Evolutionary conservation across 1,140 invertebrate species (phyloP).

Genomic region (Rhopalosiphum maidis): DNA sequence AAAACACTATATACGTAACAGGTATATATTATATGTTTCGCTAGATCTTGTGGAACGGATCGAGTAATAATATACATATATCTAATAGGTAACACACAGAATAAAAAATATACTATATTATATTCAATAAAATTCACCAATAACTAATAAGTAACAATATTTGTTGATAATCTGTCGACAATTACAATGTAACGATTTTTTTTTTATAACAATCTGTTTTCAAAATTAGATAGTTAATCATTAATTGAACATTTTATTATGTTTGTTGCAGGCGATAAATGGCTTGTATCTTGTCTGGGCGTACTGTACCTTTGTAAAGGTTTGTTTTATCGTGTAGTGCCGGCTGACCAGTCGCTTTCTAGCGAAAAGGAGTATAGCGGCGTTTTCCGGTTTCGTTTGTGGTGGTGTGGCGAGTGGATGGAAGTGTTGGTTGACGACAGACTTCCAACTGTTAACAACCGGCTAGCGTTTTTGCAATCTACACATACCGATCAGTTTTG

Average conservation of each 20-base stretch:
- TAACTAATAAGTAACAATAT: neutral
- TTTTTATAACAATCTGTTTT: neutral
- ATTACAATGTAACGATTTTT: neutral
- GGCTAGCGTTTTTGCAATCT: slow-evolving; percentile 91
- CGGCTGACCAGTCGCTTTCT: slow-evolving; percentile 86
- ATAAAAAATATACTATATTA: neutral
- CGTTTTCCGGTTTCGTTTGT: slow-evolving; percentile 90
- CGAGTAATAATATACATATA: neutral
- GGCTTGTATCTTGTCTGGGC: slow-evolving; percentile 88
- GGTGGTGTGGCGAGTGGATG: slow-evolving; percentile 96
- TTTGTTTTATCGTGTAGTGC: slow-evolving; percentile 93
- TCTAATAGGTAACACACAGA: neutral
- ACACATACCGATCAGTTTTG: slow-evolving; percentile 89
- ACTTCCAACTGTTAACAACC: slow-evolving; percentile 89
- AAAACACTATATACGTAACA: neutral
- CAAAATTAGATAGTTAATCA: neutral
- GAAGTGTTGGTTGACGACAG: slow-evolving; percentile 96
- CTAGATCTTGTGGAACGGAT: neutral
- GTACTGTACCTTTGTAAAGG: slow-evolving; percentile 85
- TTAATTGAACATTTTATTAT: neutral
- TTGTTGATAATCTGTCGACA: neutral
- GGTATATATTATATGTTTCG: neutral
- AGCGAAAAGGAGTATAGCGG: slow-evolving; percentile 71
- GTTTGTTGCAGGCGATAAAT: slow-evolving; percentile 76
- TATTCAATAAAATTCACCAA: neutral